Conservation (phyloP, 2,797 vertebrate species). For the Clarias pachynema region DNA sequence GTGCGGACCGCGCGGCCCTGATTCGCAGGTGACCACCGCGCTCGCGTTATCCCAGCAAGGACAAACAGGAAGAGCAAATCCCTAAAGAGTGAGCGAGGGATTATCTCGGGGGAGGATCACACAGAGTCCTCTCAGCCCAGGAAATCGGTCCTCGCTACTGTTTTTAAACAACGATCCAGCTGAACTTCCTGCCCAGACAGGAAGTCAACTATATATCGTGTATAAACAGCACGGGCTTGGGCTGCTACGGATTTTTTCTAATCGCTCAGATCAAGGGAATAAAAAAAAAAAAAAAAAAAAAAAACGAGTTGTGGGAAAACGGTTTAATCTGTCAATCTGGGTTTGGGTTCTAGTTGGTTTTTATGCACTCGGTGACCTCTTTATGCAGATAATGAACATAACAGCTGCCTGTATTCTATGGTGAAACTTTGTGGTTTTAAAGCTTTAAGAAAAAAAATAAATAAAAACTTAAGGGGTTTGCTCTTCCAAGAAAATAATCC, state of each 20-base stretch:
- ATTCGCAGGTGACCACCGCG: slow-evolving; percentile 70
- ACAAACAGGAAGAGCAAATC: slow-evolving; percentile 79
- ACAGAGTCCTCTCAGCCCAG: slow-evolving; percentile 44
- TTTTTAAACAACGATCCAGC: slow-evolving; percentile 29
- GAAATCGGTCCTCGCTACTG: slow-evolving; percentile 22
- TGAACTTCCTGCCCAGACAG: slow-evolving; percentile 9
- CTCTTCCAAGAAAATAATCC: not conserved
- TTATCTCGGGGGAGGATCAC: slow-evolving; percentile 77
- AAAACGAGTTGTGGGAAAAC: slow-evolving; percentile 12
- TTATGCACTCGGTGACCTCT: slow-evolving; percentile 1
- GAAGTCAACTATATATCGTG: slow-evolving; percentile 26
- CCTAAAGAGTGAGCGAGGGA: slow-evolving; percentile 73
- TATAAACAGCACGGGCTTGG: slow-evolving; percentile 12
- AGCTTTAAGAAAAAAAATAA: too few species aligned
- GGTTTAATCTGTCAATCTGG: slow-evolving; percentile 7
- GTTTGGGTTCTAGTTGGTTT: not conserved
- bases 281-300: not conserved
- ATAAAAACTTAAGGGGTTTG: not conserved
- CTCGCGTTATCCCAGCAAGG: slow-evolving; percentile 69
- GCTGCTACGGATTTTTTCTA: slow-evolving; percentile 20
- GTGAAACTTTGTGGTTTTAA: slow-evolving; percentile 8
- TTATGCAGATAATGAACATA: not conserved
- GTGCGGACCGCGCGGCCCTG: slow-evolving; percentile 22
- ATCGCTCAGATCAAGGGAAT: not conserved
- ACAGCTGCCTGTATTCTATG: not conserved